phyloP scores from a whole-genome alignment of 2,888 invertebrate species.

The Hecatera dysodea region DNA sequence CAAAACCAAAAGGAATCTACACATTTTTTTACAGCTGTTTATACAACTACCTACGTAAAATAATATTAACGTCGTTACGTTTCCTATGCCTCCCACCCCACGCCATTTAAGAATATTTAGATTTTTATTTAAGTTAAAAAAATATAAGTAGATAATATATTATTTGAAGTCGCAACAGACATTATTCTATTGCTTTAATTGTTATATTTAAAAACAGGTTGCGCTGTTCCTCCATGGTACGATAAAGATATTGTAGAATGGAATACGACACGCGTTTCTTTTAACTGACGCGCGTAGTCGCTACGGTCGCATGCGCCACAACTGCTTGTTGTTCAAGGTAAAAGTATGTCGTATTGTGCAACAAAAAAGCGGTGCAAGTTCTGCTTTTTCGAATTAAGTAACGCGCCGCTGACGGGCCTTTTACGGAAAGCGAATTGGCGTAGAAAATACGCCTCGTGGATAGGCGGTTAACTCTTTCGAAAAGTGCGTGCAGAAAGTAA shows the following conservation, averaged over 20 bases:
- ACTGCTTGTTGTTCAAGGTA: too few species aligned
- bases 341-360: too few species aligned
- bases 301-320: too few species aligned
- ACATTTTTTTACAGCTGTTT: not conserved
- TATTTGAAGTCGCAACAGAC: not conserved
- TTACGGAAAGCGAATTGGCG: not conserved
- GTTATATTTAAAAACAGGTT: not conserved
- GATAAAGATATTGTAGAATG: not conserved
- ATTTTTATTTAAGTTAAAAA: constrained; percentile 11
- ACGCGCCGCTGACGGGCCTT: not conserved
- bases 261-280: not conserved
- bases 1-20: not conserved
- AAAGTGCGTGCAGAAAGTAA: not conserved
- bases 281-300: too few species aligned
- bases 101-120: not conserved
- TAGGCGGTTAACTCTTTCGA: not conserved
- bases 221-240: not conserved
- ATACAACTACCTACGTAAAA: constrained; percentile 6
- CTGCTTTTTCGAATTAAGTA: not conserved
- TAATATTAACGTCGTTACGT: not conserved
- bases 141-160: too few species aligned
- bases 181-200: too few species aligned
- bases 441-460: not conserved
- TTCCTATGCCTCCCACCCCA: constrained; percentile 34
- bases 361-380: not conserved